Conservation (phyloP, 2,888 invertebrate species). For the Charanyca ferruginea region DNA sequence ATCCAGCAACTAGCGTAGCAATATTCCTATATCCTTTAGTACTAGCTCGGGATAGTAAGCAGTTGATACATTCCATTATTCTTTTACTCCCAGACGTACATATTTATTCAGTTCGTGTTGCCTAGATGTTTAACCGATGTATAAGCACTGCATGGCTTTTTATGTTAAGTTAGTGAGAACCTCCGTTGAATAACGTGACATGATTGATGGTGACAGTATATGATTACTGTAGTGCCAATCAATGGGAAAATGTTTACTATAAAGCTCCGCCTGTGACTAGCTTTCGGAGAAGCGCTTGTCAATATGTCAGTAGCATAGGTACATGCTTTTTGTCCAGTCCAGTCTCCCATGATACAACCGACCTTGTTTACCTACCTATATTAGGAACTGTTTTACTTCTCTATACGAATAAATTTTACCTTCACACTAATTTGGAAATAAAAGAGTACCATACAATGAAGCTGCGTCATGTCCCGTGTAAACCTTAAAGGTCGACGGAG, state of each 20-base stretch:
- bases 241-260: constrained; percentile 59
- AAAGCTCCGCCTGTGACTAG: constrained; percentile 9
- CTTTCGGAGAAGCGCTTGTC: constrained; percentile 46
- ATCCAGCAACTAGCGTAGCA: constrained; percentile 2
- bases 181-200: constrained; percentile 52
- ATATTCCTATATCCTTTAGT: not conserved
- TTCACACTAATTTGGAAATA: constrained; percentile 34
- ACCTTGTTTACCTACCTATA: constrained; percentile 27
- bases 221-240: constrained; percentile 66
- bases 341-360: constrained; percentile 9
- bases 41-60: constrained; percentile 12
- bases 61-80: constrained; percentile 21
- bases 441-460: constrained; percentile 27
- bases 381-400: constrained; percentile 2
- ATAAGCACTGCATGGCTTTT: constrained; percentile 60
- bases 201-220: constrained; percentile 46
- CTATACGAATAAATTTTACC: constrained; percentile 18
- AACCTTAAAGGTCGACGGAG: constrained; percentile 16
- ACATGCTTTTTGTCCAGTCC: constrained; percentile 56
- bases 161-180: constrained; percentile 60
- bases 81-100: constrained; percentile 37
- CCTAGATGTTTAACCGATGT: constrained; percentile 51
- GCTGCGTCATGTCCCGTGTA: constrained; percentile 28
- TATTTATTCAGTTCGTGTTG: constrained; percentile 55
- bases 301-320: constrained; percentile 55